Evolutionary conservation across 2,888 invertebrate species (phyloP).

Genomic region (Leucophora obtusa): DNA sequence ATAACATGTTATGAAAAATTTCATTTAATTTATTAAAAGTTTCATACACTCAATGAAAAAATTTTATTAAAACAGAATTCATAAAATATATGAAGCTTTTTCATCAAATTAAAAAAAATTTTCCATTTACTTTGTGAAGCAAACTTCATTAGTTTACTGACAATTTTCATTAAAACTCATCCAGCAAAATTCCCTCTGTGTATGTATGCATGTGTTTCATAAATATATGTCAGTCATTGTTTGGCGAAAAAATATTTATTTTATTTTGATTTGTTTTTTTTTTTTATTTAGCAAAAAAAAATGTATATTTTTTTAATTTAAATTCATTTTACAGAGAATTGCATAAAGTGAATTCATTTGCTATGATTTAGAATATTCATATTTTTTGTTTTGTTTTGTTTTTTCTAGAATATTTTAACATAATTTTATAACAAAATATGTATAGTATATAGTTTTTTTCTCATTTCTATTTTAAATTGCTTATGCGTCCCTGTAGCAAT

Average conservation of each 20-base stretch:
- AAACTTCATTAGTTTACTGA: too few relatives aligned
- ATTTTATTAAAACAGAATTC: too few relatives aligned
- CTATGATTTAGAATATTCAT: slow-evolving; percentile 34
- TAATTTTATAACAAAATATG: slow-evolving; percentile 27
- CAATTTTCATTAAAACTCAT: too few relatives aligned
- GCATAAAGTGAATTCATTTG: slow-evolving; percentile 54
- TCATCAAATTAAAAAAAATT: too few relatives aligned
- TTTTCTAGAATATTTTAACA: slow-evolving; percentile 36
- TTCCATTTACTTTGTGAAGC: too few relatives aligned
- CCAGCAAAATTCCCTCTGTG: not conserved
- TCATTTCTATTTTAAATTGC: slow-evolving; percentile 52
- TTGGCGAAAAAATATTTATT: not conserved
- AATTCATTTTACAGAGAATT: slow-evolving; percentile 40
- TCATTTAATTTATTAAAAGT: too few relatives aligned
- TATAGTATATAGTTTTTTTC: slow-evolving; percentile 5
- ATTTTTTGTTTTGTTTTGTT: not conserved
- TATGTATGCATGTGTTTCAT: not conserved
- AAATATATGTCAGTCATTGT: not conserved
- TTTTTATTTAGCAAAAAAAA: slow-evolving; percentile 22
- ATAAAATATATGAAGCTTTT: too few relatives aligned
- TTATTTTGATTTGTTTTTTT: not conserved
- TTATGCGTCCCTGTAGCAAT: slow-evolving; percentile 57
- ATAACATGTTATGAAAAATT: too few relatives aligned
- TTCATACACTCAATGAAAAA: too few relatives aligned
- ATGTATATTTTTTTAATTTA: slow-evolving; percentile 30